Percentiles rank a stretch among this genome's conserved stretches.
phyloP scores from a whole-genome alignment of 2,113 vertebrate genomes.

The Cyphomyrus discorhynchus region DNA sequence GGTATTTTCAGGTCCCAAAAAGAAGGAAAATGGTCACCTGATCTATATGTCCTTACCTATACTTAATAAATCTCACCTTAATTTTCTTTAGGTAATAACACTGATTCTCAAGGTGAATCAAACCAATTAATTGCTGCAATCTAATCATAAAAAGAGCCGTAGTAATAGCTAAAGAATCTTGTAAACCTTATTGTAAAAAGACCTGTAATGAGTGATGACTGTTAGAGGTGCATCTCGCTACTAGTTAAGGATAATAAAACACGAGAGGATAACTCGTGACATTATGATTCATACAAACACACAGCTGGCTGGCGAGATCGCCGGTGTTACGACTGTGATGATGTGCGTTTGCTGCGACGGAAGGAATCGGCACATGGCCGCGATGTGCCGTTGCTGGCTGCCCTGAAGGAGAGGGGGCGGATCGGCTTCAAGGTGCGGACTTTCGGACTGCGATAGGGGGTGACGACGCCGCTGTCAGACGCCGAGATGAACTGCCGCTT shows the following conservation, averaged over 20 bases:
- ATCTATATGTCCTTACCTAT: background rate
- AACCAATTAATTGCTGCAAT: background rate
- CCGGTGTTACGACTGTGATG: background rate
- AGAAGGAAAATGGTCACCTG: background rate
- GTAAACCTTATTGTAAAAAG: background rate
- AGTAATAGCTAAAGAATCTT: background rate
- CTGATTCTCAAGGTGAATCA: background rate
- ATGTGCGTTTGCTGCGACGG: constrained; percentile 16
- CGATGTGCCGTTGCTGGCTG: background rate
- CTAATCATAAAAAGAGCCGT: background rate
- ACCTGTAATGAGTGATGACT: background rate
- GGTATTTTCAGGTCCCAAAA: background rate
- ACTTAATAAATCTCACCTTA: background rate
- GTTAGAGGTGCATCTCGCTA: background rate
- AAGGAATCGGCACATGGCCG: constrained; percentile 11
- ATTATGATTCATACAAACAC: background rate
- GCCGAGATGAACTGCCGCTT: background rate
- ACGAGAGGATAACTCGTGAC: background rate
- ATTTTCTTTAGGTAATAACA: background rate
- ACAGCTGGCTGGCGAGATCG: background rate
- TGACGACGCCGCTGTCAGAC: background rate
- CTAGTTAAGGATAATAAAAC: background rate
- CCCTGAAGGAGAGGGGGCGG: constrained; percentile 18
- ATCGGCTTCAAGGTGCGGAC: background rate
- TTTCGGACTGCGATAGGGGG: background rate